A percentile compares a stretch with the other conserved stretches of the same genome.
phyloP scores from a whole-genome alignment of 2,888 invertebrate species.

The Alviniconcha strummeri region DNA sequence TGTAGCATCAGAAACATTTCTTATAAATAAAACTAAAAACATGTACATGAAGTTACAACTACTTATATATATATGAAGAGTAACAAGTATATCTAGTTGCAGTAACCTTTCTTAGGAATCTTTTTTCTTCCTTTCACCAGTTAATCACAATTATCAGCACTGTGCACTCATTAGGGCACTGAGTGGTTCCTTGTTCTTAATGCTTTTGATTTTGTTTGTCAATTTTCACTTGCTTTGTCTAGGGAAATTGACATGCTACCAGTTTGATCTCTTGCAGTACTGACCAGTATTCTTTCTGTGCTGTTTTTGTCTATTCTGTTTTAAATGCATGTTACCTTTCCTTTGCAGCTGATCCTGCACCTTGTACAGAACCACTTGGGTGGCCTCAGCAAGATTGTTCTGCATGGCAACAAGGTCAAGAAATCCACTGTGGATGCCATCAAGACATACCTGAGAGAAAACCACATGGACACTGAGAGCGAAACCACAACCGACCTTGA shows the following conservation, averaged over 20 bases:
- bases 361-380: conserved; percentile 61
- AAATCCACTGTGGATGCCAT: conserved; percentile 53
- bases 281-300: background rate
- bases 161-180: background rate
- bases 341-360: conserved; percentile 60
- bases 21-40: too few relatives aligned
- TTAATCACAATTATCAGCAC: too few relatives aligned
- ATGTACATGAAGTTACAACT: too few relatives aligned
- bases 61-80: too few relatives aligned
- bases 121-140: too few relatives aligned
- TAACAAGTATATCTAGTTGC: too few relatives aligned
- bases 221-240: background rate
- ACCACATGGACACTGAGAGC: conserved; percentile 37
- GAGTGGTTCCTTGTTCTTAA: background rate
- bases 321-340: background rate
- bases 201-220: background rate
- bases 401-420: conserved; percentile 59
- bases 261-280: background rate
- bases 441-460: conserved; percentile 42
- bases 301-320: too few relatives aligned
- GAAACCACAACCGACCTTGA: conserved; percentile 39
- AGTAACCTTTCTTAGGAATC: too few relatives aligned
- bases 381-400: conserved; percentile 52
- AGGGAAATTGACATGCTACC: background rate
- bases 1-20: too few relatives aligned